phyloP scores from a whole-genome alignment of 2,113 vertebrate genomes.

The Struthidea cinerea region DNA sequence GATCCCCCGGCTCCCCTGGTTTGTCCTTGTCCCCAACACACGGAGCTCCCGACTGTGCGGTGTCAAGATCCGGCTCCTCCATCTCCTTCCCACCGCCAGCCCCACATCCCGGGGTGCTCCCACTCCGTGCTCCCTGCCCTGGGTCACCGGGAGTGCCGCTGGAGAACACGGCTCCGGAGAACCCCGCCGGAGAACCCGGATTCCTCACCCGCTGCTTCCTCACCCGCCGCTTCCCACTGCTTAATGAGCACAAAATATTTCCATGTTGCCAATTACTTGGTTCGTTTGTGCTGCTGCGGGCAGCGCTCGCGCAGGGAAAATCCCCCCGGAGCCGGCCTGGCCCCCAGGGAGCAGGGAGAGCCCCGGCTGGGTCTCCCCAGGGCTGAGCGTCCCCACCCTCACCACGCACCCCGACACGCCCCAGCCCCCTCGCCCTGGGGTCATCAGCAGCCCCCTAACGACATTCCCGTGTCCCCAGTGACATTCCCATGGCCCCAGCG shows the following conservation, averaged over 20 bases:
- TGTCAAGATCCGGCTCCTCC: background rate
- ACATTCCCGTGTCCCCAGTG: accelerated
- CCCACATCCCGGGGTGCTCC: background rate
- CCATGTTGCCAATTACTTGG: constrained; percentile 67
- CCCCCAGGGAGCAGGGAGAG: background rate
- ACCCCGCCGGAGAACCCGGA: background rate
- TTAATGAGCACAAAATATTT: constrained; percentile 65
- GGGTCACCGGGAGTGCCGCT: background rate
- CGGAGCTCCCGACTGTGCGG: accelerated
- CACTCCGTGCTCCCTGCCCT: background rate
- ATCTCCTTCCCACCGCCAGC: background rate
- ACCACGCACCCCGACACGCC: accelerated
- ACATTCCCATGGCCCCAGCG: background rate
- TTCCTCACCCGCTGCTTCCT: background rate
- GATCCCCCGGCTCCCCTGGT: accelerated
- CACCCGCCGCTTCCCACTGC: background rate
- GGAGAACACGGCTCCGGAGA: background rate
- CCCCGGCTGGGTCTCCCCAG: background rate
- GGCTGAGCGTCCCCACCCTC: background rate
- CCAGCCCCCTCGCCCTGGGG: accelerated
- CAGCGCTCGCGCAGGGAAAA: background rate
- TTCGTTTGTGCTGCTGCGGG: constrained; percentile 52
- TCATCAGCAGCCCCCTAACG: accelerated
- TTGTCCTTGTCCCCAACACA: too few species aligned
- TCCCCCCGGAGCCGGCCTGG: background rate